Conservation (phyloP, 1,140 invertebrate genomes). For the Bombyx mori region DNA sequence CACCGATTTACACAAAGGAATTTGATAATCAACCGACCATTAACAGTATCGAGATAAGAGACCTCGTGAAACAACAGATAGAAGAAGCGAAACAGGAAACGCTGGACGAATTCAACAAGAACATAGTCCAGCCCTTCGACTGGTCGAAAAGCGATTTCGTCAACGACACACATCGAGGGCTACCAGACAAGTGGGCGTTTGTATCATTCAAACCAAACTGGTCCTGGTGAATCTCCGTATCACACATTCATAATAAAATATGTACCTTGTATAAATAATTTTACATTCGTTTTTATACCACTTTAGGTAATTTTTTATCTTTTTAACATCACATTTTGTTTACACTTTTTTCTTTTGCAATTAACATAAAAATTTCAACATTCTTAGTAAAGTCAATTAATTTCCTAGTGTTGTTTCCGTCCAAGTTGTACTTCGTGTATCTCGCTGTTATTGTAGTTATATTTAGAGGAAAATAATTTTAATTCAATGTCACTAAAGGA, state of each 20-base stretch:
- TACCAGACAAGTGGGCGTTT: slow-evolving; percentile 64
- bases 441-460: too few relatives aligned
- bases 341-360: too few relatives aligned
- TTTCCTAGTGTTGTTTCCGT: too few relatives aligned
- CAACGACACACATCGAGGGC: slow-evolving; percentile 38
- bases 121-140: slow-evolving; percentile 54
- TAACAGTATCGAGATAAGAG: slow-evolving; percentile 43
- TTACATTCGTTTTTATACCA: slow-evolving; percentile 6
- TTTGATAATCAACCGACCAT: slow-evolving; percentile 50
- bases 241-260: too few relatives aligned
- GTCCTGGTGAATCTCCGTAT: slow-evolving; percentile 57
- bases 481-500: too few relatives aligned
- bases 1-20: slow-evolving; percentile 50
- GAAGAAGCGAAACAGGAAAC: slow-evolving; percentile 52
- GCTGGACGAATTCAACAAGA: slow-evolving; percentile 46
- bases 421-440: too few relatives aligned
- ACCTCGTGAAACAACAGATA: slow-evolving; percentile 47
- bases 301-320: background rate
- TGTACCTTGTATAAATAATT: background rate
- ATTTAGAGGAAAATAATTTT: too few relatives aligned
- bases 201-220: slow-evolving; percentile 48
- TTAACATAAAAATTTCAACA: too few relatives aligned
- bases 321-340: too few relatives aligned
- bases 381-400: background rate
- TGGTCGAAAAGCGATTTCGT: slow-evolving; percentile 61